Percentiles rank a stretch among this genome's conserved stretches.
Conservation (phyloP, 2,113 vertebrate species). For the Ceuthmochares aereus region DNA sequence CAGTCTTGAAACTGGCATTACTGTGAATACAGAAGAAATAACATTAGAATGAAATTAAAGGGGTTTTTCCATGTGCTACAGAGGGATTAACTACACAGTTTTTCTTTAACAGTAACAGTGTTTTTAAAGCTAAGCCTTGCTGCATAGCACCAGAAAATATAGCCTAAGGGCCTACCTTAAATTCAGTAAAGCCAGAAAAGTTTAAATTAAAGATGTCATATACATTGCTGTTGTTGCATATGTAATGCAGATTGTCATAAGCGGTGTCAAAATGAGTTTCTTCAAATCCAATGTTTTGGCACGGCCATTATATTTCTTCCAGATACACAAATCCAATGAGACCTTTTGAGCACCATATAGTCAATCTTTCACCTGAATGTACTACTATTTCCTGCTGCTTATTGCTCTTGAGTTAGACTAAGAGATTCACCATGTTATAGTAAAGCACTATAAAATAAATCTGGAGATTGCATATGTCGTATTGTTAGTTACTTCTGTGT, state of each 20-base stretch:
- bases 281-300: neutral
- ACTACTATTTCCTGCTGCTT: neutral
- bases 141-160: neutral
- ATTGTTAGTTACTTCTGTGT: neutral
- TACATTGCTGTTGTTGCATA: neutral
- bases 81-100: neutral
- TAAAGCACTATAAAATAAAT: neutral
- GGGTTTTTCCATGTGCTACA: neutral
- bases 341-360: neutral
- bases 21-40: neutral
- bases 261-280: neutral
- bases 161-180: neutral
- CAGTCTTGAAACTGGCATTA: neutral
- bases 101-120: conserved; percentile 14
- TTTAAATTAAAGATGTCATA: conserved; percentile 45
- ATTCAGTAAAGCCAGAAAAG: conserved; percentile 21
- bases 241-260: neutral
- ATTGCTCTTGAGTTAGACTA: neutral
- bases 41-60: conserved; percentile 11
- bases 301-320: neutral
- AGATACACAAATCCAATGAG: conserved; percentile 21
- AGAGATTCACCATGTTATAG: neutral
- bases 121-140: conserved; percentile 18
- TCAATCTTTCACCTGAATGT: conserved; percentile 6
- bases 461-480: neutral